Evolutionary conservation across 2,113 vertebrate genomes (phyloP).

Genomic region (Oreochromis aureus): DNA sequence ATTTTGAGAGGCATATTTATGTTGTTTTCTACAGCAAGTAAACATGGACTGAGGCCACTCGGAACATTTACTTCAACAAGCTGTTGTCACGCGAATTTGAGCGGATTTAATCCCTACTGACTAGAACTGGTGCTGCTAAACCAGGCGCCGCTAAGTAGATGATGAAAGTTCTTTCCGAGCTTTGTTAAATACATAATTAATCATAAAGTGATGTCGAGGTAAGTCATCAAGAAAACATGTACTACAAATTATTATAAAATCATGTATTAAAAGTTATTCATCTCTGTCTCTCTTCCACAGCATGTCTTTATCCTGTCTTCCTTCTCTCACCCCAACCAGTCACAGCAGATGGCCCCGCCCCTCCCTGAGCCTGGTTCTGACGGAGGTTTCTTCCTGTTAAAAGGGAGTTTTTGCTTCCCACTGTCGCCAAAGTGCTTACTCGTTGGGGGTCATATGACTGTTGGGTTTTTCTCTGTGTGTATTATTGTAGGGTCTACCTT

Average conservation of each 20-base stretch:
- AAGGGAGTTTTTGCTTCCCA: not conserved
- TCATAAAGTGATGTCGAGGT: not conserved
- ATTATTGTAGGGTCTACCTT: rapidly evolving
- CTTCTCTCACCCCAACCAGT: rapidly evolving
- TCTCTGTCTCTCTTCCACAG: not conserved
- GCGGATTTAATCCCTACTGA: conserved; percentile 3
- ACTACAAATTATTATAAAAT: not conserved
- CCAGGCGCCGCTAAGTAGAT: not conserved
- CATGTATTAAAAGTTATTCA: rapidly evolving
- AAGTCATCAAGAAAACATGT: not conserved
- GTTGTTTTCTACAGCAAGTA: not conserved
- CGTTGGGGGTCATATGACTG: not conserved
- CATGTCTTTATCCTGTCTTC: not conserved
- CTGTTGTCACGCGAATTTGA: not conserved
- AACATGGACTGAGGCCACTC: not conserved
- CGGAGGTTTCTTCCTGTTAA: not conserved
- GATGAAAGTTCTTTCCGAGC: not conserved
- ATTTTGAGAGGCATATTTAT: not conserved
- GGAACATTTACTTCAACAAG: not conserved
- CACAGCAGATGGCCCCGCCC: rapidly evolving
- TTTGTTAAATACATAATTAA: not conserved
- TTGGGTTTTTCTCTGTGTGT: rapidly evolving
- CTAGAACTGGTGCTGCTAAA: not conserved
- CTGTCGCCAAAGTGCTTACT: not conserved
- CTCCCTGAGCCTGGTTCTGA: rapidly evolving